Evolutionary conservation across 1,140 invertebrate species (phyloP), one percentile per base, ranked within the genome.

Genomic region (Drosophila bipectinata): DNA sequence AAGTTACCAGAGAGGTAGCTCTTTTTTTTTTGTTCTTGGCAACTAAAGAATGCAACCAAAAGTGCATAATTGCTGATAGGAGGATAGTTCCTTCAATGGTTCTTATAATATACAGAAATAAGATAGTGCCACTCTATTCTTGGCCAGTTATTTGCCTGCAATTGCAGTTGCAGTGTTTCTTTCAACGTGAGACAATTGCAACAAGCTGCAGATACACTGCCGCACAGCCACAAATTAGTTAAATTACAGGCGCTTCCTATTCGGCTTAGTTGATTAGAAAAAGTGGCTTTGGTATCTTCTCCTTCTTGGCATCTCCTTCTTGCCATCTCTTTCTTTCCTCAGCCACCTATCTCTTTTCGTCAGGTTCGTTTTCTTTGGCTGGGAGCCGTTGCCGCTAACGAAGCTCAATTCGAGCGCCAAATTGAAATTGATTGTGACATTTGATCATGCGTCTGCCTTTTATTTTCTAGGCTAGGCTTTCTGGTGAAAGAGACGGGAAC

Each of bases 401-500:
- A 87, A 87, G 83, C 84, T 76, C 83, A 87, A 87, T 87, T 88
- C 83, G 79, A 87, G 83, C 84, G 83, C 83, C 83, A 88, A 88
- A 88, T 88, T 88, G 83, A 88, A 88, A 88, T 88, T 88, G 83
- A 88, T 88, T 88, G 83, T 88, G 83, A 88, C 83, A 88, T 88
- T 88, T 88, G 83, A 88, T 88, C 83, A 88, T 88, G 84, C 75
- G 82, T 87, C 78, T 60, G 56, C 49, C 44, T 57, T 49, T 48
- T 44, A 15, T 44, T 44, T 44, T 15, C 41, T 44, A n/a, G 45
- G 58, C 28, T 54, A 47, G 44, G 26, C 37, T n/a, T 15, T 4
- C 15, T 28, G 26, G 26, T 21, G 39, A 48, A 37, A 62, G 68
- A 63, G 49, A 59, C 30, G 34, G 48, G 58, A 57, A 41, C n/a